A percentile compares a stretch with the other conserved stretches of the same genome.
These are phyloP conservation scores for Pristionchus entomophagus DNA, from an alignment of 2,888 invertebrate species.

Conservation along the genomic window DNA sequence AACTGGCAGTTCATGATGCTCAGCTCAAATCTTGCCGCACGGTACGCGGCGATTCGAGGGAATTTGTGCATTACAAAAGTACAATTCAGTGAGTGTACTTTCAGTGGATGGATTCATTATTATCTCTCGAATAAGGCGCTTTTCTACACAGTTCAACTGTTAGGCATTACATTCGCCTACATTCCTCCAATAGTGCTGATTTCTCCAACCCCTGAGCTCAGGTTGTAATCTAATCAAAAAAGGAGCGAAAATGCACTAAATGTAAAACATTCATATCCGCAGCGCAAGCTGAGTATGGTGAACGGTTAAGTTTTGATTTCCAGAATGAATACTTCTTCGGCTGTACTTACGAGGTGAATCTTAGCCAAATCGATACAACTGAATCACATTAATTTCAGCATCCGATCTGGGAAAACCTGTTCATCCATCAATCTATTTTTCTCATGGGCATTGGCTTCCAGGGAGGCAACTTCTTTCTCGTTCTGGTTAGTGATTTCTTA, in stretches of 20 bases:
- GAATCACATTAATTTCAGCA: background rate
- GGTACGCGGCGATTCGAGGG: background rate
- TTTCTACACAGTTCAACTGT: background rate
- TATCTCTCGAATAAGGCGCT: background rate
- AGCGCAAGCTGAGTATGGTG: background rate
- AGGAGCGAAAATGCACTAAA: too few species aligned
- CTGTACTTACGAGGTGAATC: background rate
- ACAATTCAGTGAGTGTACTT: background rate
- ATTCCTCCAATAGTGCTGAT: background rate
- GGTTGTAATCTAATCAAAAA: background rate
- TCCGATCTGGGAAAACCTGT: background rate
- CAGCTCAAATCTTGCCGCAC: background rate
- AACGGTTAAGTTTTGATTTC: background rate
- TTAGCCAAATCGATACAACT: background rate
- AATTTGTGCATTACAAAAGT: background rate
- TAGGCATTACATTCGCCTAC: background rate
- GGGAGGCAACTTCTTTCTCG: background rate
- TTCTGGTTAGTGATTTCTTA: background rate
- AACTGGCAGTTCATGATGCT: background rate
- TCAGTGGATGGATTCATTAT: background rate
- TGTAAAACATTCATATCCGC: background rate
- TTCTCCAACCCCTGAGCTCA: background rate
- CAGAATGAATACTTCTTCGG: background rate
- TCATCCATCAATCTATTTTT: background rate
- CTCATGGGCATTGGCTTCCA: background rate